A percentile compares a stretch with the other conserved stretches of the same genome.
phyloP scores from a whole-genome alignment of 2,113 vertebrate species.

The Guaruba guarouba region DNA sequence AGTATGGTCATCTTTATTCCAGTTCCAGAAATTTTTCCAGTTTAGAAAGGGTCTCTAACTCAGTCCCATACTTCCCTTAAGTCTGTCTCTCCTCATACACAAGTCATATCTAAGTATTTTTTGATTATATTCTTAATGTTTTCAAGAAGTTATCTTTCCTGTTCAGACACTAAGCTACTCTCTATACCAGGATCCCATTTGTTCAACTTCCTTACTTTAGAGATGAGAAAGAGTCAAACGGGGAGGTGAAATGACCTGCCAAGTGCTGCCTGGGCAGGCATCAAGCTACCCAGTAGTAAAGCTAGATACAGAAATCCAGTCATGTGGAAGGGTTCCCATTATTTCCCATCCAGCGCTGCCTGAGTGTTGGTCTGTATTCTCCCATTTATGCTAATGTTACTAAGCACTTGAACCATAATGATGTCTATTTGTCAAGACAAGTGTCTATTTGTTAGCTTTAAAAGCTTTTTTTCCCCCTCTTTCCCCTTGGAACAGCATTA shows the following conservation, averaged over 20 bases:
- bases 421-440: not conserved
- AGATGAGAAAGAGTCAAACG: not conserved
- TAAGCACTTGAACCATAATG: not conserved
- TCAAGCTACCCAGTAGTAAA: not conserved
- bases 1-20: not conserved
- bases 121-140: not conserved
- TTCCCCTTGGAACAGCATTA: not conserved
- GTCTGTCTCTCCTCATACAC: not conserved
- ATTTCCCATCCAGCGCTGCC: not conserved
- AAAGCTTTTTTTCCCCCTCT: not conserved
- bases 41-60: not conserved
- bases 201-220: not conserved
- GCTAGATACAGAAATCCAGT: not conserved
- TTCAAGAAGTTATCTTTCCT: not conserved
- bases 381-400: not conserved
- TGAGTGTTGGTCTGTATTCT: not conserved
- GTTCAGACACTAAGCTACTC: not conserved
- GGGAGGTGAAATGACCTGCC: not conserved
- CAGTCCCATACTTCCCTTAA: not conserved
- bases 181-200: not conserved
- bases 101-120: not conserved
- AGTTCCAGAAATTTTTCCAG: not conserved
- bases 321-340: fast-evolving
- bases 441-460: not conserved
- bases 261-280: not conserved